Percentiles rank a stretch among this genome's conserved stretches.
phyloP scores from a whole-genome alignment of 2,113 vertebrate species.

The Promerops cafer region DNA sequence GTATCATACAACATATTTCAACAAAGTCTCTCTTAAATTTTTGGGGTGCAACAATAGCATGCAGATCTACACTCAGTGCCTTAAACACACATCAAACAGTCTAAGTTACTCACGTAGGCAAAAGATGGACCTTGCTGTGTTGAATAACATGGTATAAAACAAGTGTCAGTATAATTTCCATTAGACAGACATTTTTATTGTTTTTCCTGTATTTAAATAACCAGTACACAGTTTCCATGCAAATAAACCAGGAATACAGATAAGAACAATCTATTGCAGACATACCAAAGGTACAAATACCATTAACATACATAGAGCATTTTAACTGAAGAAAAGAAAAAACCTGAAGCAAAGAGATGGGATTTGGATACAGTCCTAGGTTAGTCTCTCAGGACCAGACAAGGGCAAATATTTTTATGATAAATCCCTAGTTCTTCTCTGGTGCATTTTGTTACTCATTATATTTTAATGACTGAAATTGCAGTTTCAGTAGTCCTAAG shows the following conservation, averaged over 20 bases:
- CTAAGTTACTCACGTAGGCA: conserved; percentile 90
- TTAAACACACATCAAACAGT: conserved; percentile 79
- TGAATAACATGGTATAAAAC: conserved; percentile 75
- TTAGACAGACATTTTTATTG: conserved; percentile 5
- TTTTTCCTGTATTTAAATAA: conserved; percentile 15
- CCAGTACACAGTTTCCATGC: neutral
- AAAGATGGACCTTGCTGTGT: conserved; percentile 81
- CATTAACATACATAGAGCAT: neutral
- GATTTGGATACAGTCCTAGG: neutral
- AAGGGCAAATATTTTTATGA: neutral
- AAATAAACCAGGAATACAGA: neutral
- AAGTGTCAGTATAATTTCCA: conserved; percentile 65
- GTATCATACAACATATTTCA: conserved; percentile 21
- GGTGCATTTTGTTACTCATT: neutral
- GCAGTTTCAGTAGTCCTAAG: neutral
- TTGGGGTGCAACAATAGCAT: conserved; percentile 78
- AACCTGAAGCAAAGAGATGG: neutral
- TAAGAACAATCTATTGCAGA: neutral
- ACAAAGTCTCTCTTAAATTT: neutral
- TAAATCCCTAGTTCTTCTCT: neutral
- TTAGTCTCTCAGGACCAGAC: neutral
- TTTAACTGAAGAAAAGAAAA: neutral
- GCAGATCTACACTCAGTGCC: conserved; percentile 83
- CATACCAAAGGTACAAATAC: neutral
- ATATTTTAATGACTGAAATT: neutral